Percentiles rank a stretch among this genome's conserved stretches.
phyloP scores from a whole-genome alignment of 2,113 vertebrate genomes.

The Zosterops lateralis region DNA sequence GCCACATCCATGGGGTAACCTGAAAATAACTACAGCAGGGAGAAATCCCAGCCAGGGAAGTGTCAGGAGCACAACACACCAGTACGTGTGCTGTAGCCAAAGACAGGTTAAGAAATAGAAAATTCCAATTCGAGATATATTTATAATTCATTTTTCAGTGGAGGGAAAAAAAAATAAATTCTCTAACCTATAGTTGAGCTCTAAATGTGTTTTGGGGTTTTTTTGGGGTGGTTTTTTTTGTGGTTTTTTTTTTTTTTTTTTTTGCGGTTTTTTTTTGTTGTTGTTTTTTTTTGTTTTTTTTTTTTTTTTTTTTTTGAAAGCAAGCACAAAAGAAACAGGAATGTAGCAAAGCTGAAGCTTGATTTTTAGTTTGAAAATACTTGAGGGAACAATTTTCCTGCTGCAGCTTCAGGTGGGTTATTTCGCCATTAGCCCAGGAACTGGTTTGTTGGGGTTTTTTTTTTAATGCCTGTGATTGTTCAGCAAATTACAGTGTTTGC shows the following conservation, averaged over 20 bases:
- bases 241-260: neutral
- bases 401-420: neutral
- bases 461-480: neutral
- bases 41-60: neutral
- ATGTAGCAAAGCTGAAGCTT: neutral
- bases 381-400: neutral
- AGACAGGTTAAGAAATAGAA: neutral
- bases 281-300: no score
- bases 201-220: neutral
- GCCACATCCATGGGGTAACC: fast-evolving
- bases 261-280: neutral
- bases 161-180: neutral
- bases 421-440: neutral
- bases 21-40: neutral
- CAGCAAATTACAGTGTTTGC: neutral
- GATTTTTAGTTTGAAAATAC: neutral
- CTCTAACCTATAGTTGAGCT: neutral
- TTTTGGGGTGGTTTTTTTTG: no score
- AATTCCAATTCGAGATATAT: neutral
- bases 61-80: neutral
- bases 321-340: neutral
- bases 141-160: neutral
- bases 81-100: neutral
- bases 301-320: neutral
- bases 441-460: neutral